Conservation (phyloP, 2,113 vertebrate genomes). For the Chlorodrepanis virens region DNA sequence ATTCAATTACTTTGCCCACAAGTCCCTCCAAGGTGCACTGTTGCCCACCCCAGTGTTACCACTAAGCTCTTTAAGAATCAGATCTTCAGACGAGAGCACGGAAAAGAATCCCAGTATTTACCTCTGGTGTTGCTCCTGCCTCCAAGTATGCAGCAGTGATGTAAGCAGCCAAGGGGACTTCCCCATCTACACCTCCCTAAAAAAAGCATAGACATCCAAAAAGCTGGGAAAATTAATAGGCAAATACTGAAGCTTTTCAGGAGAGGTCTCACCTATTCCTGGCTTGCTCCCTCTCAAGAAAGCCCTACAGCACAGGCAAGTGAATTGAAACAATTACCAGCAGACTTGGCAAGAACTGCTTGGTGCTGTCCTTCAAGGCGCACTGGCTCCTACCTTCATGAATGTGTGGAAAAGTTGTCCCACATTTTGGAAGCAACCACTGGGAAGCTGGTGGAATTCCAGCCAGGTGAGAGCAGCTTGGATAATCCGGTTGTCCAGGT, state of each 20-base stretch:
- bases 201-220: not conserved
- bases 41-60: not conserved
- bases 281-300: not conserved
- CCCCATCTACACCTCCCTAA: constrained; percentile 85
- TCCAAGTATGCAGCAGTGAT: constrained; percentile 83
- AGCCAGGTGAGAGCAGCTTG: constrained; percentile 76
- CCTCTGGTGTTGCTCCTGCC: constrained; percentile 61
- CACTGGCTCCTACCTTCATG: constrained; percentile 78
- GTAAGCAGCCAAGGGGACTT: constrained; percentile 70
- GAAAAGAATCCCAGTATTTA: constrained; percentile 45
- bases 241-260: not conserved
- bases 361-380: not conserved
- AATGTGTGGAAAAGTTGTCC: constrained; percentile 78
- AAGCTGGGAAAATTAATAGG: not conserved
- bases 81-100: not conserved
- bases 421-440: constrained; percentile 78
- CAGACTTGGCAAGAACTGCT: not conserved
- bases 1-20: not conserved
- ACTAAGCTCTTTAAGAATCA: not conserved
- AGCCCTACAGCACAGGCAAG: not conserved
- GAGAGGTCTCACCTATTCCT: not conserved
- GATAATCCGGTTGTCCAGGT: constrained; percentile 71
- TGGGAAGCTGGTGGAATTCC: constrained; percentile 57
- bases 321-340: not conserved
- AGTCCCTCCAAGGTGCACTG: not conserved